Evolutionary conservation across 2,113 vertebrate species (phyloP).

Genomic region (Pristiophorus japonicus): DNA sequence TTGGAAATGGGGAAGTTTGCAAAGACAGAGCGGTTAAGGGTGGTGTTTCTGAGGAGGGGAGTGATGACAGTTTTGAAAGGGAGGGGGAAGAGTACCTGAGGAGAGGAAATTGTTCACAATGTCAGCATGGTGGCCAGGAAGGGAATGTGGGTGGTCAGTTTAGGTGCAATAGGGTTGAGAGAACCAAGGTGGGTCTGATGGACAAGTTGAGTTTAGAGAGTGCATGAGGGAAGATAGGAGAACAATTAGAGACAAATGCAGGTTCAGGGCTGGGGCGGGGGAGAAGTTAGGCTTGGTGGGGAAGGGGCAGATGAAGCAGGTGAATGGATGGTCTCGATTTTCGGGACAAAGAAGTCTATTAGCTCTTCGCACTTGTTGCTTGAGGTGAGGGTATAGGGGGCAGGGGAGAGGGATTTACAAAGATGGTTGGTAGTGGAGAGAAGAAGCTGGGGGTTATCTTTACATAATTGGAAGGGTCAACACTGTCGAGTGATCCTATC

Average conservation of each 20-base stretch:
- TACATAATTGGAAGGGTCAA: background rate
- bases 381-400: background rate
- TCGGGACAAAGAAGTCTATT: background rate
- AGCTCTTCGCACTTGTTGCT: no score
- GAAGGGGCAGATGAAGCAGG: background rate
- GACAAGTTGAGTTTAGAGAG: background rate
- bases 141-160: no score
- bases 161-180: no score
- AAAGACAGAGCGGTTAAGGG: no score
- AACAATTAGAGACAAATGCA: background rate
- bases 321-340: background rate
- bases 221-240: background rate
- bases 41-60: no score
- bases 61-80: no score
- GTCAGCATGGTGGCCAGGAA: no score
- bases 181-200: background rate
- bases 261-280: background rate
- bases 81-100: no score
- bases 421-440: no score
- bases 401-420: no score
- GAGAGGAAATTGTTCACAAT: no score
- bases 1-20: no score
- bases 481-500: background rate
- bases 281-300: background rate
- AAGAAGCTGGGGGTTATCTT: background rate